These are phyloP conservation scores for Pogoniulus pusillus DNA, from an alignment of 2,797 vertebrate species.

Conservation along the genomic window DNA sequence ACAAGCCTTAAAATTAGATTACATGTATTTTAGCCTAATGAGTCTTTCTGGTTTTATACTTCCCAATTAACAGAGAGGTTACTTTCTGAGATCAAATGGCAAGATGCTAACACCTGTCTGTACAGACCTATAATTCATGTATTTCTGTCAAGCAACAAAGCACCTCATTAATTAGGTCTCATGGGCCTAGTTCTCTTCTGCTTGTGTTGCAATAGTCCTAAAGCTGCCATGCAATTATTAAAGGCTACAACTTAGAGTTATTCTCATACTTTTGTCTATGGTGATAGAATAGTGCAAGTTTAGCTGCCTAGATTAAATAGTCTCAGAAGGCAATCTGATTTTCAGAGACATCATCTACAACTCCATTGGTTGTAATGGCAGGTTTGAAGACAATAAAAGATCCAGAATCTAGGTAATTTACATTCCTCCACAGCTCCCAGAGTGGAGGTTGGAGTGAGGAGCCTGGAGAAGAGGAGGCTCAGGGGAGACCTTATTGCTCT, in stretches of 20 bases:
- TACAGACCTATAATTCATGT: neutral
- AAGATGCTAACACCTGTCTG: neutral
- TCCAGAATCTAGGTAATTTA: neutral
- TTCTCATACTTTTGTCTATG: neutral
- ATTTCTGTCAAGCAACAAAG: constrained; percentile 19
- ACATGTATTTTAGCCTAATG: neutral
- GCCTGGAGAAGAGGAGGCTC: too few relatives aligned
- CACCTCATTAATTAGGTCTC: constrained; percentile 29
- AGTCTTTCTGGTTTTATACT: neutral
- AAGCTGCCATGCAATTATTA: constrained; percentile 11
- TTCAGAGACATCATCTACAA: neutral
- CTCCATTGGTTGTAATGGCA: neutral
- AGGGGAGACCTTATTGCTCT: too few relatives aligned
- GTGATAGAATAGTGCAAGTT: neutral
- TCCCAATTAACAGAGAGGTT: neutral
- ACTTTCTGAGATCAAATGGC: neutral
- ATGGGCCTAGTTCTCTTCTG: neutral
- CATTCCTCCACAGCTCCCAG: neutral
- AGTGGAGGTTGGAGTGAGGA: neutral
- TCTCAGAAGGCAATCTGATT: neutral
- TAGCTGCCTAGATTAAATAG: neutral
- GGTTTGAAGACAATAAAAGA: neutral
- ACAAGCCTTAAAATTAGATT: neutral
- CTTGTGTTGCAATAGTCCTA: neutral
- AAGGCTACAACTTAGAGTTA: neutral